Evolutionary conservation across 2,888 invertebrate genomes (phyloP), one percentile per base, ranked within the genome.

Genomic region (Beris chalybata): DNA sequence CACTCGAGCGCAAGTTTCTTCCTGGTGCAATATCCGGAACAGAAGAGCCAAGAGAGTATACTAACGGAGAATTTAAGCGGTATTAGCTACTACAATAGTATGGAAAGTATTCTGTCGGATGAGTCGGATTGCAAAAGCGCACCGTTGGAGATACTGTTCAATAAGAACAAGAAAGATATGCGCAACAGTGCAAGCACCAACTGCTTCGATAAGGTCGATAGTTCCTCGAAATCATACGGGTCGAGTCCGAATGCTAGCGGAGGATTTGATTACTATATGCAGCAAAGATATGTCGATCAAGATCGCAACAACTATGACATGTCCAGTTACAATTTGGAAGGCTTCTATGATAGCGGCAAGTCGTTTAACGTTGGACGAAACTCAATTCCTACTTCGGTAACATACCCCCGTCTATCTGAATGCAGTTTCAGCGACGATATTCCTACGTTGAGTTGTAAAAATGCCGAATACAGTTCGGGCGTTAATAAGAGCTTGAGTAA

Each of bases 1-100:
- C 86, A 86, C 58, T 91, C 89, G 50, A 89, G 91, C 73, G 92
- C 92, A 5, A 92, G 92, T 73, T 93, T 93, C 81, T 92, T 92
- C 73, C 77, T 92, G 30, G 90, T 90, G 65, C 88, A 87, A 65
- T 71, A 76, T 72, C 76, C 76, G 0, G 75, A 77, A 48, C 85
- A 86, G 71, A 84, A 85, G 69, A 91, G 91, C 69, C 91, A 91
- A 74, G 92, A 92, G 73, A 91, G 91, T 29, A 84, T 92, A 44
- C 75, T 92, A 5, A 91, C 91, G 0, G 90, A 90, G 70, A 90
- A 90, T 71, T 86, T 87, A 71, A 80, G 85, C 57, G 88, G 86
- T 48, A 76, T 79, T 65, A 82, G 86, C 68, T 89, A 89, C 74
- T 90, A 89, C 74, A 89, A 90, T 74, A 92, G 91, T 66, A 84